Evolutionary conservation across 2,113 vertebrate species (phyloP).

Genomic region (Montifringilla adamsi): DNA sequence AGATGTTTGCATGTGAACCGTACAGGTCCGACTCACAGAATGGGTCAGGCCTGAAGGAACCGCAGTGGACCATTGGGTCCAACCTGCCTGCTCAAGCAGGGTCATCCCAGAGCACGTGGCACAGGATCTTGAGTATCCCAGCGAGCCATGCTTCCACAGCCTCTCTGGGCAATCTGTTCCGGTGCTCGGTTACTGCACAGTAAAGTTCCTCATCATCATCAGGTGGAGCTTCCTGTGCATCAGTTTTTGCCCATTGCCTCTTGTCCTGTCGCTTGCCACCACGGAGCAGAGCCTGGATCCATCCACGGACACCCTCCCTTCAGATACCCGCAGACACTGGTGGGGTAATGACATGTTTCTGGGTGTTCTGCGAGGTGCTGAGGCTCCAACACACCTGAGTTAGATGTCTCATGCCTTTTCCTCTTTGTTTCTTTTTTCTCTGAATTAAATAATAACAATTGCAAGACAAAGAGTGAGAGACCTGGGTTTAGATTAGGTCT

Average conservation of each 20-base stretch:
- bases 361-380: not conserved
- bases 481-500: not conserved
- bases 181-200: too few species aligned
- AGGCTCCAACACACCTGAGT: not conserved
- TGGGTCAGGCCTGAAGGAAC: not conserved
- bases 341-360: too few species aligned
- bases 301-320: not conserved
- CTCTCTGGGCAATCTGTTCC: too few species aligned
- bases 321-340: not conserved
- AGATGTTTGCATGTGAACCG: rapidly evolving
- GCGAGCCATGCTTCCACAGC: not conserved
- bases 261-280: not conserved
- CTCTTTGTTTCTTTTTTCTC: not conserved
- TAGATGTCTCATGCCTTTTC: not conserved
- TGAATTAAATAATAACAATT: too few species aligned
- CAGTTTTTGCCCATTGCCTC: not conserved
- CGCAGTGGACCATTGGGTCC: not conserved
- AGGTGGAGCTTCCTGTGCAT: not conserved
- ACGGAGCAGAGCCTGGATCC: too few species aligned
- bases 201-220: not conserved
- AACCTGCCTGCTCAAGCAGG: not conserved
- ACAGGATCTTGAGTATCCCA: too few species aligned
- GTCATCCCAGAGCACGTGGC: not conserved
- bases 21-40: not conserved
- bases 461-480: not conserved